Evolutionary conservation across 1,140 invertebrate genomes (phyloP), one percentile per base, ranked within the genome.

Genomic region (Trichomalopsis sarcophagae): DNA sequence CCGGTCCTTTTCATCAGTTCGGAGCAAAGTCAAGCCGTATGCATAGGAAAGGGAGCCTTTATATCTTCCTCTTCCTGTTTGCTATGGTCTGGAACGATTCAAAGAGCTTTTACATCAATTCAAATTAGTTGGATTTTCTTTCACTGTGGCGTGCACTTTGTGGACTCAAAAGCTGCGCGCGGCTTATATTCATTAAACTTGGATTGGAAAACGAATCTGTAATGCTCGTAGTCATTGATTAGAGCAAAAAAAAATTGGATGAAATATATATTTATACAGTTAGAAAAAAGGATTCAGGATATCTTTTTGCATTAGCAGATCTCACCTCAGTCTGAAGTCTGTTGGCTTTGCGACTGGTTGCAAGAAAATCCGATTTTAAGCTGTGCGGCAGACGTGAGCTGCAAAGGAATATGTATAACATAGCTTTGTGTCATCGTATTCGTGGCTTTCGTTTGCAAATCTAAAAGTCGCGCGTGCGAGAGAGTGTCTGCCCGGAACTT

Each of bases 311-410:
- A 62, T 62, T 14, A 62, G 55, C 55, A 62, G 55, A 62, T 71
- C 17, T 21, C 40, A 0, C 1, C 10, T 0, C 10, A 9, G 75
- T 55, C n/a, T 10, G 75, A 3, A 36, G 1, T 47, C 44, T 77
- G 75, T 50, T 77, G 27, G 75, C 44, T 55, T 77, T 77, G 33
- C 27, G 75, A 44, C 44, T n/a, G 23, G 21, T 21, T 47, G 40
- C 11, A 11, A 23, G 75, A 50, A 77, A 77, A 77, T 77, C 75
- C n/a, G 75, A 77, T 77, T 77, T 77, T 77, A 77, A 77, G 75
- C 75, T 9, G 75, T 9, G 17, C 55, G 55, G 2, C 75, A 40
- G 17, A 77, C 75, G 27, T 36, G 30, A 44, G 36, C 33, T 33
- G 10, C 1, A 7, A 44, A 44, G 9, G 9, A 9, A 44, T n/a